Evolutionary conservation across 2,888 invertebrate genomes (phyloP), one percentile per base, ranked within the genome.

Genomic region (Tortricodes alternella): DNA sequence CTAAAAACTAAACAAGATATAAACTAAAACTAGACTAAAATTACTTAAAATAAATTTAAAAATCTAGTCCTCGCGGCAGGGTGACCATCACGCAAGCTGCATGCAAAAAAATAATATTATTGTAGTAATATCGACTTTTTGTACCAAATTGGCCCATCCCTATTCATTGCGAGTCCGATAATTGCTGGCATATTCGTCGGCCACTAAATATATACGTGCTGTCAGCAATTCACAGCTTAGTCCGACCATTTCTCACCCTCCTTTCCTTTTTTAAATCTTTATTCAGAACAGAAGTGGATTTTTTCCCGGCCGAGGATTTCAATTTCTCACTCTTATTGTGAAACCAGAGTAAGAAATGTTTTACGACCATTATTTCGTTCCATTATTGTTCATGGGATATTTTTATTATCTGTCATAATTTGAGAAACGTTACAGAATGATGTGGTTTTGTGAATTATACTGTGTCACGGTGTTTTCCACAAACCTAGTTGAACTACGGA

Each of bases 101-200:
- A n/a, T n/a, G n/a, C n/a, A n/a, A n/a, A n/a, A n/a, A n/a, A n/a
- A n/a, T n/a, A n/a, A n/a, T n/a, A n/a, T n/a, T n/a, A n/a, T n/a
- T n/a, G n/a, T n/a, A n/a, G n/a, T n/a, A n/a, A n/a, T n/a, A n/a
- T n/a, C n/a, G n/a, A n/a, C n/a, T n/a, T n/a, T n/a, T n/a, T n/a
- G n/a, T n/a, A n/a, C n/a, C 3, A 2, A n/a, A 32, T 9, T 7
- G 1, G n/a, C 7, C 38, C 23, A 18, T 19, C 35, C 19, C 52
- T 44, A 37, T 37, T 23, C 37, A 8, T 43, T 24, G 18, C 7
- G 23, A 18, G 27, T 21, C 13, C 37, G 37, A 49, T 44, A 56
- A 50, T 56, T 44, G 56, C 56, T 43, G 9, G 56, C 43, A 56
- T 56, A 56, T 56, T 44, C 49, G 19, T 55, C 38, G 18, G 23